These are phyloP conservation scores for Trichopoda pennipes DNA, from an alignment of 2,888 invertebrate species.

Conservation along the genomic window DNA sequence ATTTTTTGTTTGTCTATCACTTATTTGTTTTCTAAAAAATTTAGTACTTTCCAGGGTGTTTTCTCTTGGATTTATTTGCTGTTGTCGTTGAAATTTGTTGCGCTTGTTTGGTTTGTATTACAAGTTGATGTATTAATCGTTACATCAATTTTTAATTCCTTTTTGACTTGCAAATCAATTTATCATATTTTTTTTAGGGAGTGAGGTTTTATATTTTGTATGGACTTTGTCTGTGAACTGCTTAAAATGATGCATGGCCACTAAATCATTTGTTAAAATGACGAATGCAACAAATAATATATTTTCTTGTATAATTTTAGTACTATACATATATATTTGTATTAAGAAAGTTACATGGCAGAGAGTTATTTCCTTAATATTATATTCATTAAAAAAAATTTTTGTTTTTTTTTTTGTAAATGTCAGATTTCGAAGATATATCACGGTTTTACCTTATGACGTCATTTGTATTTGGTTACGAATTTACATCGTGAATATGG, in stretches of 20 bases:
- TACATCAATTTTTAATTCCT: slow-evolving; percentile 80
- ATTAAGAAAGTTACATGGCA: slow-evolving; percentile 12
- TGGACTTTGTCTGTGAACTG: slow-evolving; percentile 25
- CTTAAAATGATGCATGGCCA: slow-evolving; percentile 53
- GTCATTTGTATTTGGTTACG: too few species aligned
- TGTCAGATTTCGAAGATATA: too few species aligned
- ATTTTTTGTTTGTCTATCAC: slow-evolving; percentile 39
- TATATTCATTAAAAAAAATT: too few species aligned
- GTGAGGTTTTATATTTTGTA: slow-evolving; percentile 10
- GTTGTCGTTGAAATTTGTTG: slow-evolving; percentile 4
- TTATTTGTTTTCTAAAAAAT: slow-evolving; percentile 4
- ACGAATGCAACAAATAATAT: slow-evolving; percentile 65
- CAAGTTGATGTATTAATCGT: slow-evolving; percentile 79
- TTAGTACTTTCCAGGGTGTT: slow-evolving; percentile 27
- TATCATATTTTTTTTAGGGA: slow-evolving; percentile 59
- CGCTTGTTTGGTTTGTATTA: slow-evolving; percentile 68
- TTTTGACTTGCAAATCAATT: slow-evolving; percentile 69
- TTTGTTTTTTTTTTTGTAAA: too few species aligned
- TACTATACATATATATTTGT: too few species aligned
- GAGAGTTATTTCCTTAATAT: background rate
- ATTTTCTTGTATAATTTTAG: slow-evolving; percentile 59
- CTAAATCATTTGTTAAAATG: slow-evolving; percentile 42
- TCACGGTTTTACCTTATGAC: too few species aligned
- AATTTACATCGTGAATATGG: too few species aligned
- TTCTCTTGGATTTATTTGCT: slow-evolving; percentile 23